Percentiles rank a stretch among this genome's conserved stretches.
phyloP scores from a whole-genome alignment of 2,113 vertebrate genomes.

The Mobula hypostoma region DNA sequence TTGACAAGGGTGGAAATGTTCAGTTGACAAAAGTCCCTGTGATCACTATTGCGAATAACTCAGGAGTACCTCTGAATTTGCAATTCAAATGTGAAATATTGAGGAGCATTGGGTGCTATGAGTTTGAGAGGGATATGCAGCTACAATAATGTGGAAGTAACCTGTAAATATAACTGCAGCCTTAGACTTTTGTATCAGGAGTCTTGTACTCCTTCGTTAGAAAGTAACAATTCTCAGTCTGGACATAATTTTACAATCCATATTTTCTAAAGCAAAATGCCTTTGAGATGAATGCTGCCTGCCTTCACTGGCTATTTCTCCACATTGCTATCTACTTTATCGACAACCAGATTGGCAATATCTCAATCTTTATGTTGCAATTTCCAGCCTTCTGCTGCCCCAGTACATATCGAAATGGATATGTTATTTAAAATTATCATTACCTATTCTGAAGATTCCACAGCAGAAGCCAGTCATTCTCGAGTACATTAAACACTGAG shows the following conservation, averaged over 20 bases:
- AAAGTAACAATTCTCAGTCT: background rate
- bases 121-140: background rate
- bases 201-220: background rate
- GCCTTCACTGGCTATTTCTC: slow-evolving; percentile 13
- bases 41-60: background rate
- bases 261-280: background rate
- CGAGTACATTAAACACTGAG: background rate
- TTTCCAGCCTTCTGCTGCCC: background rate
- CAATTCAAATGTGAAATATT: background rate
- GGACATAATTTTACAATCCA: background rate
- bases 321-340: background rate
- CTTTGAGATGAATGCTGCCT: background rate
- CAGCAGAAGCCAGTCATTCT: background rate
- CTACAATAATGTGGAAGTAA: background rate
- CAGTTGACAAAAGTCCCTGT: background rate
- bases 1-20: background rate
- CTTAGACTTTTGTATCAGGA: background rate
- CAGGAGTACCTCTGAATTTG: background rate
- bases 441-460: background rate
- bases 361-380: background rate
- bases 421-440: slow-evolving; percentile 15
- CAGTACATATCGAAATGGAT: slow-evolving; percentile 2
- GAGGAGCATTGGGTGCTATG: background rate
- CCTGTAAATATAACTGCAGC: background rate
- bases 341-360: background rate